Evolutionary conservation across 2,113 vertebrate genomes (phyloP), one percentile per base, ranked within the genome.

Genomic region (Beaufortia kweichowensis): DNA sequence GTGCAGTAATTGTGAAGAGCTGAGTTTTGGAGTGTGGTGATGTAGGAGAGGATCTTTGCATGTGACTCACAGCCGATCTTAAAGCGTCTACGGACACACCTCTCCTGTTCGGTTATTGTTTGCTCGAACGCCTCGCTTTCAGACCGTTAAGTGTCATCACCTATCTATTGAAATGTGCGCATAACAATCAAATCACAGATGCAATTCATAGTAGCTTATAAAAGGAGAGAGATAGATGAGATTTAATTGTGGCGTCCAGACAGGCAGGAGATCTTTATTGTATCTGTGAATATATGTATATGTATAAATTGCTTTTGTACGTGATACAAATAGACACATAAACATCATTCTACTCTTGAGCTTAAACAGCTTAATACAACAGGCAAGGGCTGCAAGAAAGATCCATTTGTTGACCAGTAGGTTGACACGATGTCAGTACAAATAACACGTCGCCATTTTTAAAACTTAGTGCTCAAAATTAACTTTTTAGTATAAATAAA

Each of bases 1-100:
- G 78, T 21, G 29, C 72, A 35, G 60, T 72, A 82, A 68, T 82
- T 82, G 81, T 73, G 67, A 48, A 46, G 60, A n/a, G 65, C 28
- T n/a, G 66, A 59, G 60, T 65, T 76, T 72, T 69, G 68, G 59
- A 50, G 73, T 67, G 73, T 73, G 81, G 67, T 67, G 72, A 69
- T 82, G 81, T 78, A 56, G 35, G 41, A 69, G 76, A 82, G 76
- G 64, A 64, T 75, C 65, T 71, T 71, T 53, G n/a, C 35, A 24
- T 56, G 59, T 79, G 80, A 78, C 28, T 79, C 80, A 75, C 33
- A 7, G 11, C 31, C 17, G 24, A 74, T 79, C 72, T 79, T 79
- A 72, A 59, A 79, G 53, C 63, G 56, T 64, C 48, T 24, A 55
- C n/a, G 29, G 43, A 63, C 64, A 46, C 60, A 29, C 68, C 60